Conservation (phyloP, 2,888 invertebrate genomes). For the Diarsia brunnea region DNA sequence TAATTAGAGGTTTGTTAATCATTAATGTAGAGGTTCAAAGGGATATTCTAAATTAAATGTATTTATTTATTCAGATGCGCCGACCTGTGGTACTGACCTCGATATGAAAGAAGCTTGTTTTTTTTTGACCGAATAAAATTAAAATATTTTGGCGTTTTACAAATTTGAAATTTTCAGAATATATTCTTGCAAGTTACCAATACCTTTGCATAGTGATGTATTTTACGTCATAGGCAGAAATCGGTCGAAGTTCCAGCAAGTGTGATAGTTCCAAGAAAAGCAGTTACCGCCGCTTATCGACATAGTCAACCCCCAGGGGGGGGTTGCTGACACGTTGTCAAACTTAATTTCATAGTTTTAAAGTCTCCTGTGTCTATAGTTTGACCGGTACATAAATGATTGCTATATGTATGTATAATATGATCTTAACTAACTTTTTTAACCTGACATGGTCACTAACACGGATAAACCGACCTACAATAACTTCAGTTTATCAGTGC, state of each 20-base stretch:
- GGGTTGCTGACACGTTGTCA: neutral
- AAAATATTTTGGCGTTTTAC: no score
- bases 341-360: conserved; percentile 9
- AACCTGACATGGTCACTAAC: no score
- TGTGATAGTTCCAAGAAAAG: neutral
- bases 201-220: no score
- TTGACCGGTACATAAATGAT: neutral
- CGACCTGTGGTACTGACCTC: neutral
- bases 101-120: neutral
- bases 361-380: neutral
- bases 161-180: no score
- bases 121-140: conserved; percentile 9
- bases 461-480: no score
- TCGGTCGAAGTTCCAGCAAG: neutral
- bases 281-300: neutral
- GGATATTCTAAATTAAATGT: conserved; percentile 53
- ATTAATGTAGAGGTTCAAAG: conserved; percentile 54
- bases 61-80: conserved; percentile 39
- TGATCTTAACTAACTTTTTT: neutral
- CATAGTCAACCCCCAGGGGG: neutral
- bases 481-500: no score
- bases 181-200: no score
- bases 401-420: neutral
- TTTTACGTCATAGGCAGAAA: neutral
- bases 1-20: conserved; percentile 64